A percentile compares a stretch with the other conserved stretches of the same genome.
phyloP scores from a whole-genome alignment of 2,113 vertebrate species.

The Hoplias malabaricus region DNA sequence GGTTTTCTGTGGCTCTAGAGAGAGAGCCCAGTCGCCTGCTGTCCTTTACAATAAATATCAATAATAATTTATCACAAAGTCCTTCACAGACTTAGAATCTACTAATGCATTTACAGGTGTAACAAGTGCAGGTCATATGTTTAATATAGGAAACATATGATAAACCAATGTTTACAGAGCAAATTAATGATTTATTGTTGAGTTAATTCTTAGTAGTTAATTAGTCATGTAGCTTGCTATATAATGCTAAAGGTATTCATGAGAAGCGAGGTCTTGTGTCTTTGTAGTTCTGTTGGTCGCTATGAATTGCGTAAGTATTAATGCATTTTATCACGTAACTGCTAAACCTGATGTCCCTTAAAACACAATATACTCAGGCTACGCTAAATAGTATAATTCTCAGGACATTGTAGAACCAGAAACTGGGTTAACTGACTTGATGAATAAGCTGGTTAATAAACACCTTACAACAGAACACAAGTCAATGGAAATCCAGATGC shows the following conservation, averaged over 20 bases:
- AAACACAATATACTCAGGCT: neutral
- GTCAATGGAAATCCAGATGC: constrained; percentile 32
- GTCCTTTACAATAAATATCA: constrained; percentile 48
- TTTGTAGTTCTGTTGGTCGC: too few relatives aligned
- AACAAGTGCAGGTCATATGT: neutral
- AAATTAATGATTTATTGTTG: too few relatives aligned
- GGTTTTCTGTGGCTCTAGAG: constrained; percentile 26
- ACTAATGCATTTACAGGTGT: neutral
- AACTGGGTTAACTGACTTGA: constrained; percentile 30
- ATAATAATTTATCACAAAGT: neutral
- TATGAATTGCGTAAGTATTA: too few relatives aligned
- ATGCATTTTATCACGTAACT: neutral
- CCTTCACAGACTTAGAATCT: neutral
- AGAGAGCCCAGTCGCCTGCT: constrained; percentile 1
- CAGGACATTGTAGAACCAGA: neutral
- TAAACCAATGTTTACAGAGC: too few relatives aligned
- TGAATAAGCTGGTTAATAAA: neutral
- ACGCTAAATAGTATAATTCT: too few relatives aligned
- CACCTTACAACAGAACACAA: neutral
- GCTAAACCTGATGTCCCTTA: neutral
- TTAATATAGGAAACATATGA: too few relatives aligned
- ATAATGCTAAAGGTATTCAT: too few relatives aligned
- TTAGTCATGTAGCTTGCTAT: too few relatives aligned
- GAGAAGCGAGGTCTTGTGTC: too few relatives aligned
- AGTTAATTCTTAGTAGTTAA: too few relatives aligned